Base-by-base conservation (phyloP, 2,797 vertebrate species). In the Helostoma temminkii region DNA sequence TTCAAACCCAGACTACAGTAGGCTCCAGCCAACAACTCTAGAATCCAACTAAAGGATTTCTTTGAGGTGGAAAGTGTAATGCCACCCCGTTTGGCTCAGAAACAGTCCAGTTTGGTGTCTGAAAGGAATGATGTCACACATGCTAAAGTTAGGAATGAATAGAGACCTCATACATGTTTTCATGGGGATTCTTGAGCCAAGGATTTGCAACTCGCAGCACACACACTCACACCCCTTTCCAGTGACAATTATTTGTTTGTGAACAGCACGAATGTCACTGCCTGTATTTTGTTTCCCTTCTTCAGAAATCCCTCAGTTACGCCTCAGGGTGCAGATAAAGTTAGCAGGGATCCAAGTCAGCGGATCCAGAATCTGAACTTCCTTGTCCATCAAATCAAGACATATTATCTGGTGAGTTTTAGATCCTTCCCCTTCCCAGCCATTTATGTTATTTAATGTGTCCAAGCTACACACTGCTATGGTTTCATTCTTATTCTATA, bases 341-440 rank as follows among this genome's bases (percentile, higher is more conserved):
- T 95, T 64, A 96, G 95, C 89, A 95, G 94, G 34, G 95, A 97
- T 88, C 88, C 95, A 4, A 93, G 93, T 58, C 94, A 96, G 81
- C 93, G 96, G 90, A 94, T 96, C 86, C 96, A 96, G 78, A 98
- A 97, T 87, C 78, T 98, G 49, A 96, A 93, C 59, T 80, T 94
- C 87, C 94, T 98, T 68, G 94, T 96, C 66, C 96, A 94, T 78
- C 94, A 96, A 83, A 96, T 98, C 78, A 98, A 96, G 92, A 91
- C 91, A 6, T 98, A 96, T 82, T 98, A 98, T 88, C 93, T 96
- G 95, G 97, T 98, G 90, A 95, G 95, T 83, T 53, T 32, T 2
- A 32, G 30, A 3, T 57, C 1, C 10, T 9, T 25, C 0, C 10
- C 9, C n/a, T 55, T 65, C 30, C 32, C 26, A 54, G 26, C 9